A percentile compares a stretch with the other conserved stretches of the same genome.
Conservation (phyloP, 30 jellyfish, hydroid and myxozoan species). For the Turritopsis dohrnii region DNA sequence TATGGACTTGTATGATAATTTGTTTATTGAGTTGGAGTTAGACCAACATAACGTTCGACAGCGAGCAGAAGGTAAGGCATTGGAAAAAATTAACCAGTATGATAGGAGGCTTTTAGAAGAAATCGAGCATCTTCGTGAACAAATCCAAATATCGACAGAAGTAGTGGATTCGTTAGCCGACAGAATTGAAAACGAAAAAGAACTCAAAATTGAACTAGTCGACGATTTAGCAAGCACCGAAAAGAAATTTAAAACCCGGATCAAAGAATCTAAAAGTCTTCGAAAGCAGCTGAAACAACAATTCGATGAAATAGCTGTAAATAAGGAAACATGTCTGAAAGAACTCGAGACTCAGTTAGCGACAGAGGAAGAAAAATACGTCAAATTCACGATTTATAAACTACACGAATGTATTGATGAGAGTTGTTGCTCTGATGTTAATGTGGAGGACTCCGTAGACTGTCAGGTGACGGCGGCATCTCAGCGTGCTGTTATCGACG, state of each 20-base stretch:
- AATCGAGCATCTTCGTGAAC: slow-evolving; percentile 5
- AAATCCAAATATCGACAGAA: not conserved
- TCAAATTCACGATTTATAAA: slow-evolving; percentile 12
- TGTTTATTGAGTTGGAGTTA: slow-evolving; percentile 53
- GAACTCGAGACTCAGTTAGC: slow-evolving; percentile 36
- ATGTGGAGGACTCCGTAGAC: not conserved
- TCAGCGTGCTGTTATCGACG: not conserved
- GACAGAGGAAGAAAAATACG: slow-evolving; percentile 33
- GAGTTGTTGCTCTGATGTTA: not conserved
- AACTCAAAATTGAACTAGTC: not conserved
- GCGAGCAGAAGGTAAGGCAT: slow-evolving; percentile 5
- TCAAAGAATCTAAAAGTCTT: slow-evolving; percentile 46
- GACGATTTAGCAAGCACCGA: slow-evolving; percentile 40
- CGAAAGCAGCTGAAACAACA: slow-evolving; percentile 40
- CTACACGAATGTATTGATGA: slow-evolving; percentile 24
- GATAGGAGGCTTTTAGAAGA: not conserved
- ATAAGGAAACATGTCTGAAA: slow-evolving; percentile 23
- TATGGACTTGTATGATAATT: slow-evolving; percentile 85
- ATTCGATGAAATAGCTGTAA: not conserved
- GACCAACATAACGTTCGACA: slow-evolving; percentile 28
- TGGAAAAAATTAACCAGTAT: not conserved
- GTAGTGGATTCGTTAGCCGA: not conserved
- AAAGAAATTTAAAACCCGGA: slow-evolving; percentile 29
- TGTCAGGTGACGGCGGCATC: slow-evolving; percentile 2
- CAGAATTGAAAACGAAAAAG: slow-evolving; percentile 19